phyloP scores from a whole-genome alignment of 2,113 vertebrate species.

The Nematolebias whitei region DNA sequence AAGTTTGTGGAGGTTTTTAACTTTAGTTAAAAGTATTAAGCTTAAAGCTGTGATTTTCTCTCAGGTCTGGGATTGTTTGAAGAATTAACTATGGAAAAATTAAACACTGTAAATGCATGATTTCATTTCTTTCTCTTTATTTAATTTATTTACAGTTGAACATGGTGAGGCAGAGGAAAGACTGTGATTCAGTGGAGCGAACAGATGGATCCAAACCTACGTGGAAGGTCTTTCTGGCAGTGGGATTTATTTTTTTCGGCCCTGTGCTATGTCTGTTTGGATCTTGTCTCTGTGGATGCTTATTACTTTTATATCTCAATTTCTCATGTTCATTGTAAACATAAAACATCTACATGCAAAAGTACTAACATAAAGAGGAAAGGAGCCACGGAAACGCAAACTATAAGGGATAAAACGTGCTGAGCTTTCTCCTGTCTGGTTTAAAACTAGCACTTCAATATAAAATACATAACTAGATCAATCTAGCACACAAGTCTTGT shows the following conservation, averaged over 20 bases:
- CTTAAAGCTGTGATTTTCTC: background rate
- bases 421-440: constrained; percentile 6
- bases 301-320: background rate
- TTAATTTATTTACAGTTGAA: constrained; percentile 69
- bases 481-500: constrained; percentile 23
- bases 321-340: constrained; percentile 9
- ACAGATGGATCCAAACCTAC: constrained; percentile 79
- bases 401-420: background rate
- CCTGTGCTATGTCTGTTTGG: constrained; percentile 22
- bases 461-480: constrained; percentile 18
- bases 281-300: background rate
- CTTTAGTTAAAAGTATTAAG: background rate
- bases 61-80: background rate
- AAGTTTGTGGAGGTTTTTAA: too few species aligned
- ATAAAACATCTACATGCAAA: background rate
- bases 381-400: constrained; percentile 5
- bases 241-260: constrained; percentile 61
- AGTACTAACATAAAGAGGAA: background rate
- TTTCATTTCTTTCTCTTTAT: constrained; percentile 31
- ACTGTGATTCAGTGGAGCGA: constrained; percentile 76
- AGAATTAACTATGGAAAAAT: too few species aligned
- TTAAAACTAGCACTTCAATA: constrained; percentile 26
- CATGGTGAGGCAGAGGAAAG: constrained; percentile 78
- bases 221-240: constrained; percentile 80
- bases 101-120: background rate